Conservation (phyloP, 2,797 vertebrate genomes). For the Odontamblyopus rebecca region DNA sequence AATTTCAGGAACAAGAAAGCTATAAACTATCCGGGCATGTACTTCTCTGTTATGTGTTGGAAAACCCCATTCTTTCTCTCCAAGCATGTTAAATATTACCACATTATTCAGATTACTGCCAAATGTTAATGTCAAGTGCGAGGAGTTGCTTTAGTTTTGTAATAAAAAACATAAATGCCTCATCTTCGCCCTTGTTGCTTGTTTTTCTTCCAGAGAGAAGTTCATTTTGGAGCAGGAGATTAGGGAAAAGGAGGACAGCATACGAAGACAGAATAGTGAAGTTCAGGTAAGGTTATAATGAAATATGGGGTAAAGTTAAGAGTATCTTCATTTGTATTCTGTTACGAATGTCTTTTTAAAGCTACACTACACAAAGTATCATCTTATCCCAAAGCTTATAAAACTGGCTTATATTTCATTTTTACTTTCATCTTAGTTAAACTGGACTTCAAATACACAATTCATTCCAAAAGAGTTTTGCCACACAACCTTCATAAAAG, state of each 20-base stretch:
- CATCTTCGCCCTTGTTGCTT: conserved; percentile 1
- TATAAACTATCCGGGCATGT: not conserved
- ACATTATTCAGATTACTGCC: not conserved
- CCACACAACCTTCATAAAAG: not conserved
- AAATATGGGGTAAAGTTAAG: not conserved
- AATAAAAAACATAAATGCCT: conserved; percentile 6
- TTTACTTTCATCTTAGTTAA: not conserved
- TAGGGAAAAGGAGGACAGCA: conserved; percentile 87
- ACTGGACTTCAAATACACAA: not conserved
- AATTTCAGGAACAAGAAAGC: conserved; percentile 6
- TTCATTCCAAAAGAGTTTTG: not conserved
- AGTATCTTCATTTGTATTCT: not conserved
- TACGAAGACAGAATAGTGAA: conserved; percentile 87
- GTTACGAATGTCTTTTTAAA: not conserved
- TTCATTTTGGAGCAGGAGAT: conserved; percentile 91
- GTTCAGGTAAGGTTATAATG: conserved; percentile 83
- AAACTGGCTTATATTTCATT: not conserved
- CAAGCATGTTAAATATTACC: not conserved
- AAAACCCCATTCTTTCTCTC: conserved; percentile 1
- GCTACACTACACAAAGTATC: not conserved
- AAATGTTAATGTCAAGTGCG: conserved; percentile 7
- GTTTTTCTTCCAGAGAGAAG: conserved; percentile 83
- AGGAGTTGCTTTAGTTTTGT: conserved; percentile 14
- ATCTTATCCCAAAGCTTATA: not conserved
- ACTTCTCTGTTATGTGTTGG: not conserved